Evolutionary conservation across 2,888 invertebrate genomes (phyloP), one percentile per base, ranked within the genome.

Genomic region (Aleiodes leptofemur): DNA sequence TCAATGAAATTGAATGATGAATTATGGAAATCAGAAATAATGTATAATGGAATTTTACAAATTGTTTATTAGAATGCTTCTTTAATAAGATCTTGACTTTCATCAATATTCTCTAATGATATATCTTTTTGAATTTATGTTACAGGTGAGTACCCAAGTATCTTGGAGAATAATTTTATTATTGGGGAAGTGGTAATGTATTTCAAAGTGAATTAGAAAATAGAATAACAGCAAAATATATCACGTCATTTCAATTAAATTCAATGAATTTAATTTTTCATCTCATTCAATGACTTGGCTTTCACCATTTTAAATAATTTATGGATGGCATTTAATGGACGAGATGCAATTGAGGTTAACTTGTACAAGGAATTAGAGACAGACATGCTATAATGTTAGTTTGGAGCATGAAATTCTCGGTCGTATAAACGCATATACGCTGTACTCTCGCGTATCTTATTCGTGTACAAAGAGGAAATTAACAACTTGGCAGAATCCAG

Each of bases 101-200:
- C 55, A 23, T 29, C 16, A 38, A 64, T 64, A 50, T 51, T 31
- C 6, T 51, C 50, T 68, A 68, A 50, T 29, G 1, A 31, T 50
- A 23, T 23, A 38, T 57, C 29, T 68, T 9, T 14, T 64, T 16
- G 69, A 69, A 70, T 74, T 81, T 77, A 16, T 79, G 81, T 84
- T 84, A 72, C 82, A 83, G 83, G 83, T 83, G 83, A 84, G 83
- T 83, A 83, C 69, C 69, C 16, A 55, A 61, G 16, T 69, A 9
- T 76, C 34, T 29, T 29, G 31, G 56, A 23, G 23, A 16, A 34
- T 34, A n/a, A 72, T 64, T 23, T 50, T 8, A 31, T 50, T 8
- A 31, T 70, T n/a, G 34, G 51, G 50, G 23, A 48, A 31, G 43
- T 71, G 71, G 71, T 71, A 71, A 71, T 59, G 68, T 68, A 51